Evolutionary conservation across 2,113 vertebrate genomes (phyloP), one percentile per base, ranked within the genome.

Genomic region (Spheniscus mendiculus): DNA sequence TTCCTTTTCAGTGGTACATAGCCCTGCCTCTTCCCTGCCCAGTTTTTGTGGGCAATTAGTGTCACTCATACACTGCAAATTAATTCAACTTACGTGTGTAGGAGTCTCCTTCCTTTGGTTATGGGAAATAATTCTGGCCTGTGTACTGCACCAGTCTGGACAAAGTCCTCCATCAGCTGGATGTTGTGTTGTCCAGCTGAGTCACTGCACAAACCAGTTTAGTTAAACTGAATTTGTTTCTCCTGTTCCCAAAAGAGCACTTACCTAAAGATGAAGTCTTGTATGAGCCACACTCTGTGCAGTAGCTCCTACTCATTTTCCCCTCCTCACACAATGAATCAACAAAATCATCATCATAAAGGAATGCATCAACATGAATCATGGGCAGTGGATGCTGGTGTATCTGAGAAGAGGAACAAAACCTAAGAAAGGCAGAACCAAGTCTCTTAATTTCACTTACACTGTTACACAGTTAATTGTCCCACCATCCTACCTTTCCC

Each of bases 341-440:
- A 98, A 99, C 98, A 89, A 98, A 96, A 49, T 99, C 99, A 83
- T 99, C 99, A 88, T 99, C 98, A 95, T 99, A 99, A 96, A 99
- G 98, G 98, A 99, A 99, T 56, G 98, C 97, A 97, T 99, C 99
- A 73, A 99, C 97, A 38, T 99, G 99, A 90, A 99, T 97, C 42
- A 98, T 98, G 11, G 99, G 98, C 36, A 97, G 95, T 38, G 98
- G 82, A 73, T 98, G 98, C 89, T 98, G 98, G 70, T 97, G 97
- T 85, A 99, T 98, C 99, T 99, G 97, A 93, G 92, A 96, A 97
- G 71, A 93, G 61, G 83, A 94, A 95, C 26, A 89, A 70, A 92
- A 78, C 12, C 40, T 52, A 91, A 87, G 81, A 73, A 83, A 91
- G 66, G 40, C 32, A 86, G 42, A 83, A 96, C 15, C 8, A 63